These are phyloP conservation scores for Papilio machaon DNA, from an alignment of 1,140 invertebrate species.

Conservation along the genomic window DNA sequence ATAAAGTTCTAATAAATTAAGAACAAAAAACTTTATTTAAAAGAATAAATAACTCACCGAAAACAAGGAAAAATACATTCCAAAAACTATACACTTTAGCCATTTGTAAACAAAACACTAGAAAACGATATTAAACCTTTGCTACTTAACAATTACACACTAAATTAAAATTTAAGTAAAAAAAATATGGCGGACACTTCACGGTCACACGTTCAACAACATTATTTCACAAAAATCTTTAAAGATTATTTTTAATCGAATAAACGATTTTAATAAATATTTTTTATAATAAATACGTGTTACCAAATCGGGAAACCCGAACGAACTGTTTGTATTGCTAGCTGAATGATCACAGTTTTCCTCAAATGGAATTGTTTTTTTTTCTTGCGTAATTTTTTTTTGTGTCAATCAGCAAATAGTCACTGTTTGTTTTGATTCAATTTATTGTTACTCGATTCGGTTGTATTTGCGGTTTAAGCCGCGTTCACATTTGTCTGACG, in stretches of 20 bases:
- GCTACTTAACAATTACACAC: neutral
- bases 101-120: constrained; percentile 7
- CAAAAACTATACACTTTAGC: neutral
- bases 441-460: neutral
- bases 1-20: neutral
- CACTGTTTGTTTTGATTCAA: neutral
- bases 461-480: too few relatives aligned
- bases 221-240: neutral
- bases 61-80: constrained; percentile 28
- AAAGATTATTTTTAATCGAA: neutral
- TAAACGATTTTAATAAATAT: neutral
- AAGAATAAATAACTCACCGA: neutral
- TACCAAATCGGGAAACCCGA: constrained; percentile 1
- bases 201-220: neutral
- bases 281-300: neutral
- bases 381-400: neutral
- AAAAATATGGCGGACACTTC: constrained; percentile 13
- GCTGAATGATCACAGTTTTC: neutral
- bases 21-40: neutral
- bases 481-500: too few relatives aligned
- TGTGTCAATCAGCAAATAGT: neutral
- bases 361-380: neutral
- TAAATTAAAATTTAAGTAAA: neutral
- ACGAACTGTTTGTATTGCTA: constrained; percentile 19
- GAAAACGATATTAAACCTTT: neutral